A percentile compares a stretch with the other conserved stretches of the same genome.
Conservation (phyloP, 1,140 invertebrate species). For the Anoplophora glabripennis region DNA sequence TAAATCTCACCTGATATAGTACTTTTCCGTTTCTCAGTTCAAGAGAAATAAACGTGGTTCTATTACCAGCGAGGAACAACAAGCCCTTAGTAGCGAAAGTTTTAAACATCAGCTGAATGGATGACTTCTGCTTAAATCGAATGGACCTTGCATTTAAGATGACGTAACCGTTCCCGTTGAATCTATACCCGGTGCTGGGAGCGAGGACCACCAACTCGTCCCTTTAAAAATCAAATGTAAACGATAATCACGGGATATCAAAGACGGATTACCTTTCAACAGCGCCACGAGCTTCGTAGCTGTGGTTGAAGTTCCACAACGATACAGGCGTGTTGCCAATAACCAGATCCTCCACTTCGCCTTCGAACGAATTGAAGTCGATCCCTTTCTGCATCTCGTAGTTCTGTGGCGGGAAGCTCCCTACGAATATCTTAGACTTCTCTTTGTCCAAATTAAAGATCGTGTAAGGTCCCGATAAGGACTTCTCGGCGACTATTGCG, state of each 20-base stretch:
- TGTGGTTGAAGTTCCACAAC: slow-evolving; percentile 89
- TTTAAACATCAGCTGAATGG: slow-evolving; percentile 77
- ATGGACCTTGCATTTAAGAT: slow-evolving; percentile 61
- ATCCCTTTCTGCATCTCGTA: slow-evolving; percentile 69
- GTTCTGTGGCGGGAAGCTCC: slow-evolving; percentile 71
- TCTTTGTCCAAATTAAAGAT: slow-evolving; percentile 85
- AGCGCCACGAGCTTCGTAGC: slow-evolving; percentile 73
- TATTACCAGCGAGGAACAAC: slow-evolving; percentile 78
- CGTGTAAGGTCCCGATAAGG: slow-evolving; percentile 67
- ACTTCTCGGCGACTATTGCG: slow-evolving; percentile 56
- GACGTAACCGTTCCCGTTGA: slow-evolving; percentile 83
- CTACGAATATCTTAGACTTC: slow-evolving; percentile 85
- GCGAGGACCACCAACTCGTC: slow-evolving; percentile 63
- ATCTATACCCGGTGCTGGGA: slow-evolving; percentile 70
- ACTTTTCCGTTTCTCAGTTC: slow-evolving; percentile 78
- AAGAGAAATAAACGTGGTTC: slow-evolving; percentile 75
- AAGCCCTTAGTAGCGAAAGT: slow-evolving; percentile 84
- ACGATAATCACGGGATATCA: not conserved
- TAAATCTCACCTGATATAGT: slow-evolving; percentile 59
- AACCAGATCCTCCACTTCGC: slow-evolving; percentile 85
- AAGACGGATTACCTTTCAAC: slow-evolving; percentile 59
- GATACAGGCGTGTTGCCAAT: slow-evolving; percentile 87
- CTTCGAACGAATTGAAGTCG: slow-evolving; percentile 74
- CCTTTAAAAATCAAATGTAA: slow-evolving; percentile 45
- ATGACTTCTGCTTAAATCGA: slow-evolving; percentile 55